phyloP scores from a whole-genome alignment of 2,797 vertebrate species.

The Lindbergichthys nudifrons region DNA sequence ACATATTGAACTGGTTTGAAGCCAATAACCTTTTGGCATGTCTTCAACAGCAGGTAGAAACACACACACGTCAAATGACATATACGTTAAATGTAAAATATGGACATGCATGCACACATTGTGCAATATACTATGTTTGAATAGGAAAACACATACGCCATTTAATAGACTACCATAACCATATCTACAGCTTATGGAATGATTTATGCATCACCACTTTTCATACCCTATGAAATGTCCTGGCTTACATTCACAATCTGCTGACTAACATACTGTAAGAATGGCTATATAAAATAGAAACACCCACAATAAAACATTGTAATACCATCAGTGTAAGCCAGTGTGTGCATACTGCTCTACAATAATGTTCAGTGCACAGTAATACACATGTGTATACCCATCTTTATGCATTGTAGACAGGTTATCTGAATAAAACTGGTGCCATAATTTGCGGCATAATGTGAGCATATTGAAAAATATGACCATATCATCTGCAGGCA shows the following conservation, averaged over 20 bases:
- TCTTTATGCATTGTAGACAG: background rate
- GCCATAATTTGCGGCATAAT: background rate
- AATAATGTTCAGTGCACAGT: background rate
- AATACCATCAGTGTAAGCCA: background rate
- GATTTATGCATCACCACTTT: background rate
- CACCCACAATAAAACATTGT: slow-evolving; percentile 7
- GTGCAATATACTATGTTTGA: background rate
- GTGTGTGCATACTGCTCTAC: background rate
- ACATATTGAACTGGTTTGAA: slow-evolving; percentile 78
- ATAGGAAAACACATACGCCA: background rate
- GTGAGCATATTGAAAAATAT: background rate
- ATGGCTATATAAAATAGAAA: background rate
- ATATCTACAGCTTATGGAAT: background rate
- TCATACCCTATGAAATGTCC: background rate
- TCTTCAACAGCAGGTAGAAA: slow-evolving; percentile 47
- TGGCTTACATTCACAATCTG: background rate
- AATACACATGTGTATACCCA: background rate
- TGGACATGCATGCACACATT: slow-evolving; percentile 12
- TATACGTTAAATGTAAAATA: slow-evolving; percentile 11
- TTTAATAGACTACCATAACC: background rate
- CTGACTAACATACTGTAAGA: slow-evolving; percentile 4
- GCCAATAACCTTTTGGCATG: slow-evolving; percentile 71
- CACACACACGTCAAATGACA: slow-evolving; percentile 24
- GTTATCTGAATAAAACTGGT: background rate
- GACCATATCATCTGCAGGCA: background rate